phyloP scores from a whole-genome alignment of 2,888 invertebrate species.

The Eristalinus sepulchralis region DNA sequence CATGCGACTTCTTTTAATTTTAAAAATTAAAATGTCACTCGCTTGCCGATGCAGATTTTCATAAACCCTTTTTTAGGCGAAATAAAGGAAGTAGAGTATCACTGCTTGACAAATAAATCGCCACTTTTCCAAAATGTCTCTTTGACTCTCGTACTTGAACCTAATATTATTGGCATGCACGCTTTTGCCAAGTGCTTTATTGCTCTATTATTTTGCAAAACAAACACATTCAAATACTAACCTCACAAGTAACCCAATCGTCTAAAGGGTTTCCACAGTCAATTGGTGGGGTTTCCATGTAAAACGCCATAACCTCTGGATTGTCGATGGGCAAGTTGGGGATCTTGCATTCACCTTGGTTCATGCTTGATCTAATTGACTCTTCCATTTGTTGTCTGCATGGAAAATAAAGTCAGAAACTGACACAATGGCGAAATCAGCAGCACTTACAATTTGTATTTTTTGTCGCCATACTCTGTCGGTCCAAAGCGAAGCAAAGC shows the following conservation, averaged over 20 bases:
- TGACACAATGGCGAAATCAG: neutral
- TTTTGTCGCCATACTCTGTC: constrained; percentile 74
- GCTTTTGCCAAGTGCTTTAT: no score
- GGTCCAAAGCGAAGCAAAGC: constrained; percentile 62
- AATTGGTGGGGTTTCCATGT: constrained; percentile 84
- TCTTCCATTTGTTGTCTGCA: constrained; percentile 81
- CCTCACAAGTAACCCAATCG: constrained; percentile 91
- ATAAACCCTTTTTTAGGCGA: no score
- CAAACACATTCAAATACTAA: constrained; percentile 75
- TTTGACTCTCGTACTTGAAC: no score
- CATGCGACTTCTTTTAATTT: no score
- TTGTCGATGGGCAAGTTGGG: constrained; percentile 86
- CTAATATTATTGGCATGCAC: no score
- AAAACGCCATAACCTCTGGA: constrained; percentile 88
- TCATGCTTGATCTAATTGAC: constrained; percentile 80
- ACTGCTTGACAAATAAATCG: no score
- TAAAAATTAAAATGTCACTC: no score
- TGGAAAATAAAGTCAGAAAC: constrained; percentile 7
- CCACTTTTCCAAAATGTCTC: no score
- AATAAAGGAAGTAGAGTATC: no score
- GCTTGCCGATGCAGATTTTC: no score
- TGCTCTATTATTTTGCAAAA: no score
- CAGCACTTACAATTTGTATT: constrained; percentile 76
- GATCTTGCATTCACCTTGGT: constrained; percentile 84
- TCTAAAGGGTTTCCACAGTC: constrained; percentile 83